Conservation (phyloP, 2,888 invertebrate species). For the Malthinus flaveolus region DNA sequence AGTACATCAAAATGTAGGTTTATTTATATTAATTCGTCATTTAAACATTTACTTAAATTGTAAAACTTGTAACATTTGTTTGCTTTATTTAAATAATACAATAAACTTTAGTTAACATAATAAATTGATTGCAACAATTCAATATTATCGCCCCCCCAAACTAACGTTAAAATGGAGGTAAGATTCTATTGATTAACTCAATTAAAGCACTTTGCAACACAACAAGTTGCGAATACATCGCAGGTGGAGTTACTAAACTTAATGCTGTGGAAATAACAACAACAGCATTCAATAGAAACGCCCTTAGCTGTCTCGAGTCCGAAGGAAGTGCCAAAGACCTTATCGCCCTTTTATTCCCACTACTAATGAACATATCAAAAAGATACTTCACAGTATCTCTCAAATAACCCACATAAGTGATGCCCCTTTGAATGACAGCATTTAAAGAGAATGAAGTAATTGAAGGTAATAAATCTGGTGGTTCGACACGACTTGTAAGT, state of each 20-base stretch:
- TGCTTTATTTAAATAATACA: too few species aligned
- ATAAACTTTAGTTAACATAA: not conserved
- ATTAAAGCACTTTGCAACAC: not conserved
- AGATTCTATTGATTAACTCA: not conserved
- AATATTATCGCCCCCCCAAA: not conserved
- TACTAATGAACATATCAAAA: conserved; percentile 11
- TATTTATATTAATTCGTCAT: too few species aligned
- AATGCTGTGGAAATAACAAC: not conserved
- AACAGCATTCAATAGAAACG: not conserved
- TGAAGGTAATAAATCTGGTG: conserved; percentile 3
- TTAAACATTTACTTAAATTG: too few species aligned
- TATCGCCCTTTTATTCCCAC: not conserved
- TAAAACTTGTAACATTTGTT: too few species aligned
- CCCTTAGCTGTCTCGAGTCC: not conserved
- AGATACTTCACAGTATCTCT: conserved; percentile 5
- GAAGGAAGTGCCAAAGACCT: not conserved
- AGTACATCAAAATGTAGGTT: too few species aligned
- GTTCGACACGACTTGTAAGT: conserved; percentile 4
- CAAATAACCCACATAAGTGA: conserved; percentile 4
- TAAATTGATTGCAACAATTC: not conserved
- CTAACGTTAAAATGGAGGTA: not conserved
- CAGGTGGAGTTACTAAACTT: not conserved
- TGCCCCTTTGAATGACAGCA: conserved; percentile 1
- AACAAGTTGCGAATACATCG: not conserved
- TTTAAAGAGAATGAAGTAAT: conserved; percentile 5